Evolutionary conservation across 1,140 invertebrate species (phyloP).

Genomic region (Penaeus japonicus): DNA sequence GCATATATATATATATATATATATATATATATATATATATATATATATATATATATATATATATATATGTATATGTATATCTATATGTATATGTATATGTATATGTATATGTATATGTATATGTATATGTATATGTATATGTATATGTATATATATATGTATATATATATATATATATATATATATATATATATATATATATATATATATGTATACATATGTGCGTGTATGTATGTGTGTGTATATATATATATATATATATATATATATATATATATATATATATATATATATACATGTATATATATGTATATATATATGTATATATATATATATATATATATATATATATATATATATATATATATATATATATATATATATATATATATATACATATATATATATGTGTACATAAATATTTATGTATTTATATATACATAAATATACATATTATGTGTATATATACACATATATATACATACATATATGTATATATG

Average conservation of each 20-base stretch:
- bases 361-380: constrained; percentile 6
- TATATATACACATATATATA: neutral
- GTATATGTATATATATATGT: neutral
- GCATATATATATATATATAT: neutral
- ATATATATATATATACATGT: neutral
- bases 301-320: constrained; percentile 1
- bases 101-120: neutral
- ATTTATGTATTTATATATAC: neutral
- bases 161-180: no score
- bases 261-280: neutral
- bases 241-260: no score
- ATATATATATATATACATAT: constrained; percentile 1
- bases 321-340: constrained; percentile 1
- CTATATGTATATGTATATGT: neutral
- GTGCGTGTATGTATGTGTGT: no score
- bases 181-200: no score
- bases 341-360: neutral
- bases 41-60: neutral
- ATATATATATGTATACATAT: no score
- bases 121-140: neutral
- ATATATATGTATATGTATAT: neutral
- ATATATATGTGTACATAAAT: neutral
- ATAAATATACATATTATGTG: neutral
- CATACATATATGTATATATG: neutral
- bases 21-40: constrained; percentile 6